Conservation (phyloP, 2,797 vertebrate genomes). For the Chaunax sp. region DNA sequence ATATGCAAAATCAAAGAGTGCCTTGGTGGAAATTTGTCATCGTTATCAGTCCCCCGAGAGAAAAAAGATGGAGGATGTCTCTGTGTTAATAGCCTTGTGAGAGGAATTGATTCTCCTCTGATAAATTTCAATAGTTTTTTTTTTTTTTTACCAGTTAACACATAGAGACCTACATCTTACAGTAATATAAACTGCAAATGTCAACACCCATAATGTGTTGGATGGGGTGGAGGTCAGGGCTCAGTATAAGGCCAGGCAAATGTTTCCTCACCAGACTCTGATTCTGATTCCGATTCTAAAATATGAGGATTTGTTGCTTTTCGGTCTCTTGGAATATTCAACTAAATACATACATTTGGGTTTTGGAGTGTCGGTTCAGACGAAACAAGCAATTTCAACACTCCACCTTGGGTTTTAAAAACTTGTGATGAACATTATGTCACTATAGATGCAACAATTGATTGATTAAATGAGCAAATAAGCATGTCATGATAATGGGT, state of each 20-base stretch:
- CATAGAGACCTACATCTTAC: background rate
- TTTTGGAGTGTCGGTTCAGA: background rate
- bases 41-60: conserved; percentile 9
- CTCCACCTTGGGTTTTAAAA: background rate
- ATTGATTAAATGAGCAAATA: background rate
- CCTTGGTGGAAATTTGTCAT: conserved; percentile 13
- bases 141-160: conserved; percentile 5
- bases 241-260: background rate
- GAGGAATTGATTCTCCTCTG: background rate
- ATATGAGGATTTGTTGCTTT: background rate
- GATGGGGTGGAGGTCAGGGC: too few relatives aligned
- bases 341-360: background rate
- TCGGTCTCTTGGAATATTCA: background rate
- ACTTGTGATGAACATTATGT: background rate
- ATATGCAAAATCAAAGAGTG: background rate
- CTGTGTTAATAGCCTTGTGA: too few relatives aligned
- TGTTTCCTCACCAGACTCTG: background rate
- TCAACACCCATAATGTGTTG: too few relatives aligned
- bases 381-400: background rate
- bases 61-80: conserved; percentile 18
- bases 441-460: background rate
- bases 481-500: background rate
- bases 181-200: too few relatives aligned
- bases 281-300: background rate
- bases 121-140: background rate